These are phyloP conservation scores for Tinea semifulvella DNA, from an alignment of 2,888 invertebrate genomes.

Conservation along the genomic window DNA sequence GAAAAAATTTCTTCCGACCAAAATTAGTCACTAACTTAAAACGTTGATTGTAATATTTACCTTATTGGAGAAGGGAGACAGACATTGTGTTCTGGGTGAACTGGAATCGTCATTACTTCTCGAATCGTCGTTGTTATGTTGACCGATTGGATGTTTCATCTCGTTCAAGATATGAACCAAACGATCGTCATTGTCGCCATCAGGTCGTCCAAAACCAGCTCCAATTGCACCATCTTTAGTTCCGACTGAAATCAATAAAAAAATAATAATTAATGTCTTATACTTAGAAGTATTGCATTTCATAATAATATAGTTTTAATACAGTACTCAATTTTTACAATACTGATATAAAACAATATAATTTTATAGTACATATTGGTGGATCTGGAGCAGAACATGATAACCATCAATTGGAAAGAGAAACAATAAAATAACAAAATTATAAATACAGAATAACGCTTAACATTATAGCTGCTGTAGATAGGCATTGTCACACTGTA, in stretches of 20 bases:
- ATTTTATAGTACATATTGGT: no score
- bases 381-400: no score
- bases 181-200: slow-evolving; percentile 86
- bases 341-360: no score
- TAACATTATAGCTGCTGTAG: no score
- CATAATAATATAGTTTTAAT: slow-evolving; percentile 1
- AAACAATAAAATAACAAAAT: no score
- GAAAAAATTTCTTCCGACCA: no score
- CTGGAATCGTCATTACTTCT: slow-evolving; percentile 85
- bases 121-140: slow-evolving; percentile 63
- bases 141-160: slow-evolving; percentile 74
- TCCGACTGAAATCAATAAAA: slow-evolving; percentile 62
- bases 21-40: no score
- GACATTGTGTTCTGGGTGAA: slow-evolving; percentile 79
- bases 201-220: slow-evolving; percentile 79
- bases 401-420: no score
- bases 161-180: slow-evolving; percentile 93
- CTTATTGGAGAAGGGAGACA: slow-evolving; percentile 82
- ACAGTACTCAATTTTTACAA: no score
- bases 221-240: slow-evolving; percentile 80
- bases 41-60: slow-evolving; percentile 40
- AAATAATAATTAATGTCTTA: slow-evolving; percentile 2
- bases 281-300: no score
- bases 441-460: no score
- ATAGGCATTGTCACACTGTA: no score